Evolutionary conservation across 2,888 invertebrate species (phyloP).

Genomic region (Caprella mutica): DNA sequence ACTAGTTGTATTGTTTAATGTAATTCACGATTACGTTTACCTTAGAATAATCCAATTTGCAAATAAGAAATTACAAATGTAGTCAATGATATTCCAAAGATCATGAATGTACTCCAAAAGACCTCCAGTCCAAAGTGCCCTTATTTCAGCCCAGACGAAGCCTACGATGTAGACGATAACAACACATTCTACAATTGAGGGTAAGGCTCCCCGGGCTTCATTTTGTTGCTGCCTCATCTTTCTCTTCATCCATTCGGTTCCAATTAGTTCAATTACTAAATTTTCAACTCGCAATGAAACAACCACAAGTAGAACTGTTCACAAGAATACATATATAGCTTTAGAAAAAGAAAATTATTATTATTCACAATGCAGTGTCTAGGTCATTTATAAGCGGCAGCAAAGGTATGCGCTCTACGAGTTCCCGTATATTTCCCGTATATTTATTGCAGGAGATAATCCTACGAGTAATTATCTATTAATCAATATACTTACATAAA

Average conservation of each 20-base stretch:
- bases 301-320: constrained; percentile 70
- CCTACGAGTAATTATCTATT: too few relatives aligned
- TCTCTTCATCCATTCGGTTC: constrained; percentile 26
- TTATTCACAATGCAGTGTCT: too few relatives aligned
- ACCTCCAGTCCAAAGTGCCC: constrained; percentile 81
- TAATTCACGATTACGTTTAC: constrained; percentile 8
- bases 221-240: constrained; percentile 17
- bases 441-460: too few relatives aligned
- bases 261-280: constrained; percentile 58
- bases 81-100: constrained; percentile 95
- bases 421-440: too few relatives aligned
- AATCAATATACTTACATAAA: constrained; percentile 64
- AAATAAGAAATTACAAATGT: constrained; percentile 77
- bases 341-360: too few relatives aligned
- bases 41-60: constrained; percentile 41
- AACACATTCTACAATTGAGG: constrained; percentile 31
- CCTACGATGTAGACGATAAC: constrained; percentile 45
- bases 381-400: too few relatives aligned
- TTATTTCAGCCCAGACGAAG: constrained; percentile 83
- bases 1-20: too few relatives aligned
- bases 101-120: constrained; percentile 72
- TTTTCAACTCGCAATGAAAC: constrained; percentile 83
- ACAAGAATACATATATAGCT: too few relatives aligned
- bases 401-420: too few relatives aligned
- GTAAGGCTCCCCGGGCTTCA: constrained; percentile 31